Evolutionary conservation across 2,113 vertebrate species (phyloP), one percentile per base, ranked within the genome.

Genomic region (Scartelaos histophorus): DNA sequence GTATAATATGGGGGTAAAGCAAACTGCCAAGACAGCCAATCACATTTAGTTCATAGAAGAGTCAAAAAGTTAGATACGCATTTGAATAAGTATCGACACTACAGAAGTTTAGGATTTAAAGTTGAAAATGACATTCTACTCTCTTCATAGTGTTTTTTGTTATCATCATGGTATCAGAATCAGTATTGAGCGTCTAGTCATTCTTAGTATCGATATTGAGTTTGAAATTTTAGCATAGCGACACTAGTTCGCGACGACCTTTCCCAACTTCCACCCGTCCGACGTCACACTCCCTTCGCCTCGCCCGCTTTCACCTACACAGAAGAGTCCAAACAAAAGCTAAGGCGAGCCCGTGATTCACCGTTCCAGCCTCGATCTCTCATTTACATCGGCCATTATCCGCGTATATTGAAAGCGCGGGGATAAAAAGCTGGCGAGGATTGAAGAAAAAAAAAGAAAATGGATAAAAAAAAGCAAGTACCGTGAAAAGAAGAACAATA

Each of bases 311-410:
- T 69, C 80, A 74, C 76, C 51, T 64, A 57, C 70, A 58, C 21
- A n/a, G 64, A 84, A 83, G 85, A 82, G 82, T 89, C 83, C 72
- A 91, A 89, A 91, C 75, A 83, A 90, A 83, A 90, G 83, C 77
- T 81, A 72, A 82, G 85, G 34, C 64, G 82, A 82, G 51, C 61
- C 76, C 75, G 84, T 83, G 84, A 83, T 83, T 86, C 85, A 77
- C 79, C 69, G 74, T 25, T 17, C 58, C 19, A 65, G 68, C 70
- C 73, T 86, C 82, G 66, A 81, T 91, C 84, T 43, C 89, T 92
- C 88, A 91, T 92, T 91, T 90, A 84, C 89, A 85, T 90, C 85
- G 64, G 83, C 91, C 82, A 92, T 93, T 92, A 93, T 93, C 88
- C 82, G 81, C 60, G 80, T 85, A 85, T 88, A 91, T 88, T 93